Percentiles rank a stretch among this genome's conserved stretches.
phyloP scores from a whole-genome alignment of 2,113 vertebrate species.

The Hippocampus barbouri region DNA sequence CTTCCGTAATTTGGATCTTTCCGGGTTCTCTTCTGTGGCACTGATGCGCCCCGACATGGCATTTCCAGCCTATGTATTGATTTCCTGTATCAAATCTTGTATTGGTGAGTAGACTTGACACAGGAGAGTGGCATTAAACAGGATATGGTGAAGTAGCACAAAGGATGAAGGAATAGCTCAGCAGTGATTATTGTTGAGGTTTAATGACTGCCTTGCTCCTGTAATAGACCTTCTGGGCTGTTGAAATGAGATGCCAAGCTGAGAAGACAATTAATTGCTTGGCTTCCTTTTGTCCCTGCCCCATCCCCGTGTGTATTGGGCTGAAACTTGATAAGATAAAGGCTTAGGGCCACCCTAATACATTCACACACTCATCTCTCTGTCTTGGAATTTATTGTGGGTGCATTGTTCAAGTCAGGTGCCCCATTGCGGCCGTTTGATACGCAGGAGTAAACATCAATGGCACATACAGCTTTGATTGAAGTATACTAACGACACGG shows the following conservation, averaged over 20 bases:
- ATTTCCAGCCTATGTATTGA: slow-evolving; percentile 46
- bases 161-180: slow-evolving; percentile 63
- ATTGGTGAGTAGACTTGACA: slow-evolving; percentile 56
- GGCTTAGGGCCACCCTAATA: slow-evolving; percentile 65
- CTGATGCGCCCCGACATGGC: slow-evolving; percentile 28
- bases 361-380: slow-evolving; percentile 45
- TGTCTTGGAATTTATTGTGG: slow-evolving; percentile 29
- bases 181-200: slow-evolving; percentile 74
- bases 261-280: slow-evolving; percentile 79
- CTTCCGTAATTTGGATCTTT: slow-evolving; percentile 8
- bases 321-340: slow-evolving; percentile 70
- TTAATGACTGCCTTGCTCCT: slow-evolving; percentile 75
- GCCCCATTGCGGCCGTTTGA: slow-evolving; percentile 9
- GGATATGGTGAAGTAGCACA: slow-evolving; percentile 49
- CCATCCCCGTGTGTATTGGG: slow-evolving; percentile 54
- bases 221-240: slow-evolving; percentile 76
- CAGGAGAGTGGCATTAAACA: slow-evolving; percentile 53
- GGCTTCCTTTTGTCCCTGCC: slow-evolving; percentile 68
- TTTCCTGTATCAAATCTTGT: slow-evolving; percentile 42
- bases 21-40: slow-evolving; percentile 36
- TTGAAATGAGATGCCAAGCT: slow-evolving; percentile 75
- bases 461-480: not conserved
- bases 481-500: not conserved
- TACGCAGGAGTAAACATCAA: not conserved
- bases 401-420: slow-evolving; percentile 30